phyloP scores from a whole-genome alignment of 2,888 invertebrate genomes.

The Eupithecia insigniata region DNA sequence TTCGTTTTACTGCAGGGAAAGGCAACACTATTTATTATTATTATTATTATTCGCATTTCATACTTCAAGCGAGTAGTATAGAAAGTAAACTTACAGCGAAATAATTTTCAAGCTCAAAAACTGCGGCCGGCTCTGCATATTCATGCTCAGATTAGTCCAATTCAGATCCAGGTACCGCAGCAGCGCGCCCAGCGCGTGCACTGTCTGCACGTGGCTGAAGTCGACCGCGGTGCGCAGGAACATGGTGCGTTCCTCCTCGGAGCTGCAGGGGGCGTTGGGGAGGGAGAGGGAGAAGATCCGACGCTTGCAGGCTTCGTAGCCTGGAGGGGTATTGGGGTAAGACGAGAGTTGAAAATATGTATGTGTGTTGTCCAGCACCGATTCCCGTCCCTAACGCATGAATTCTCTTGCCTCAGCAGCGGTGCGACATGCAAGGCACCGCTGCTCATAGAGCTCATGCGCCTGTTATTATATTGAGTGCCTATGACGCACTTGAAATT shows the following conservation, averaged over 20 bases:
- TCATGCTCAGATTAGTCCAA: conserved; percentile 82
- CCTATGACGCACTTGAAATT: not conserved
- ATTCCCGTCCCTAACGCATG: not conserved
- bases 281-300: conserved; percentile 82
- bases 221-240: conserved; percentile 86
- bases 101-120: conserved; percentile 84
- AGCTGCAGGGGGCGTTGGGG: conserved; percentile 81
- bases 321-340: conserved; percentile 53
- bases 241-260: conserved; percentile 81
- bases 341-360: not conserved
- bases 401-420: not conserved
- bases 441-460: too few relatives aligned
- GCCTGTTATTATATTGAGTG: not conserved
- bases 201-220: conserved; percentile 85
- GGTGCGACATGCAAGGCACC: not conserved
- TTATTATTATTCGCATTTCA: not conserved
- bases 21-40: too few relatives aligned
- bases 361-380: not conserved
- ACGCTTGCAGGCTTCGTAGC: conserved; percentile 83
- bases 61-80: not conserved
- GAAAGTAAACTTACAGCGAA: conserved; percentile 82
- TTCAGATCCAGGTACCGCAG: conserved; percentile 88
- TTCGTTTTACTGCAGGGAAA: not conserved
- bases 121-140: conserved; percentile 77
- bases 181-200: conserved; percentile 89